A percentile compares a stretch with the other conserved stretches of the same genome.
Conservation (phyloP, 2,113 vertebrate species). For the Nerophis lumbriciformis region DNA sequence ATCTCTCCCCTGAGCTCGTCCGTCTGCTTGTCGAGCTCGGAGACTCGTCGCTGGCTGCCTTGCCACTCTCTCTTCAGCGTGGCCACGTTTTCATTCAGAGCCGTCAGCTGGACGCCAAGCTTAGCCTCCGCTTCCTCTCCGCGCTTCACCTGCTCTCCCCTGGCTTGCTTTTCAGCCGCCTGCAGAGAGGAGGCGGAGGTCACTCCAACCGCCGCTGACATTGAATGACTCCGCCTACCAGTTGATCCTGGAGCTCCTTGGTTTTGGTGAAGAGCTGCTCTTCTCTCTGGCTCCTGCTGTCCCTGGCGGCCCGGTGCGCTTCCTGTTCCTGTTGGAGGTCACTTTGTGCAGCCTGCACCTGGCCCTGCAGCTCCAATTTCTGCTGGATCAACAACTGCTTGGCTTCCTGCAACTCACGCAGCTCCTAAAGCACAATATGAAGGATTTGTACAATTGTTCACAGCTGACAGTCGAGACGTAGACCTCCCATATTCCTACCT, state of each 20-base stretch:
- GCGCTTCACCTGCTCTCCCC: constrained; percentile 77
- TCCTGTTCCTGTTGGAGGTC: constrained; percentile 80
- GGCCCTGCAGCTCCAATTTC: constrained; percentile 88
- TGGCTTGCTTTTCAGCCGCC: constrained; percentile 79
- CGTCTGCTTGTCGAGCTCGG: constrained; percentile 91
- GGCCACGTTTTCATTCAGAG: constrained; percentile 91
- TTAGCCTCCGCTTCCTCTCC: constrained; percentile 83
- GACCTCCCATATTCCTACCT: constrained; percentile 65
- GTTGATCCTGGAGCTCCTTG: constrained; percentile 73
- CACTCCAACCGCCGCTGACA: no score
- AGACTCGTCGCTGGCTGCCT: constrained; percentile 83
- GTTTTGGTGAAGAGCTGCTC: constrained; percentile 77
- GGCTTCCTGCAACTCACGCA: constrained; percentile 82
- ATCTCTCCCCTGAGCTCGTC: constrained; percentile 95
- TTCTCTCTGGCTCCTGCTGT: constrained; percentile 75
- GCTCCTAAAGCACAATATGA: constrained; percentile 68
- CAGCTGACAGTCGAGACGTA: background rate
- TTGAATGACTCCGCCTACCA: constrained; percentile 51
- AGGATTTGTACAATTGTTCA: background rate
- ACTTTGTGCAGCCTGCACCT: constrained; percentile 71
- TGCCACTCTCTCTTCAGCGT: constrained; percentile 97
- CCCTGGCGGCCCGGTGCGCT: constrained; percentile 75
- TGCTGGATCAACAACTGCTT: constrained; percentile 93
- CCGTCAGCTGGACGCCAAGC: constrained; percentile 83
- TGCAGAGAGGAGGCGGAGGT: constrained; percentile 32